These are phyloP conservation scores for Arctopsyche grandis DNA, from an alignment of 1,140 invertebrate species.

Conservation along the genomic window DNA sequence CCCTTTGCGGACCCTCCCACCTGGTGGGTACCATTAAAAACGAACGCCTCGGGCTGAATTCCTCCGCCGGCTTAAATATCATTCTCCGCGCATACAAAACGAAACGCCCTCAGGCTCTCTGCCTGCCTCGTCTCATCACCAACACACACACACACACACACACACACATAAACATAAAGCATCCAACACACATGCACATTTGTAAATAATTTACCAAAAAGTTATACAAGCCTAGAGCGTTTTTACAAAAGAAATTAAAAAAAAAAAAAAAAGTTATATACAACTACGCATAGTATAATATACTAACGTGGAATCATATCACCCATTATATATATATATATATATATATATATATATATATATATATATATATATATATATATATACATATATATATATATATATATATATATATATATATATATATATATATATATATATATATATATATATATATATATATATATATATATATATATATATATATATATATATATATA, in stretches of 20 bases:
- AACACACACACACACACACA: neutral
- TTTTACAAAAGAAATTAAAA: neutral
- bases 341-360: too few relatives aligned
- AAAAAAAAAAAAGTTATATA: too few relatives aligned
- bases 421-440: too few relatives aligned
- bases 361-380: too few relatives aligned
- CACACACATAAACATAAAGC: neutral
- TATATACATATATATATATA: too few relatives aligned
- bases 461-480: too few relatives aligned
- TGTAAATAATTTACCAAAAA: neutral
- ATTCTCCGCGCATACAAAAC: constrained; percentile 45
- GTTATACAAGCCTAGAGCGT: neutral
- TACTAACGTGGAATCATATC: too few relatives aligned
- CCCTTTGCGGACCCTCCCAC: constrained; percentile 23
- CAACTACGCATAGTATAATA: too few relatives aligned
- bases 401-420: too few relatives aligned
- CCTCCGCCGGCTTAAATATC: constrained; percentile 45
- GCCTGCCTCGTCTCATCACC: constrained; percentile 4
- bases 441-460: too few relatives aligned
- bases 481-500: too few relatives aligned
- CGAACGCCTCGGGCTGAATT: constrained; percentile 35
- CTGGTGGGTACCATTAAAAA: constrained; percentile 42
- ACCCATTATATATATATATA: too few relatives aligned
- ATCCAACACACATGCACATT: neutral
- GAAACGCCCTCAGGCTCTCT: constrained; percentile 33